phyloP scores from a whole-genome alignment of 2,888 invertebrate species.

The Hymenopus coronatus region DNA sequence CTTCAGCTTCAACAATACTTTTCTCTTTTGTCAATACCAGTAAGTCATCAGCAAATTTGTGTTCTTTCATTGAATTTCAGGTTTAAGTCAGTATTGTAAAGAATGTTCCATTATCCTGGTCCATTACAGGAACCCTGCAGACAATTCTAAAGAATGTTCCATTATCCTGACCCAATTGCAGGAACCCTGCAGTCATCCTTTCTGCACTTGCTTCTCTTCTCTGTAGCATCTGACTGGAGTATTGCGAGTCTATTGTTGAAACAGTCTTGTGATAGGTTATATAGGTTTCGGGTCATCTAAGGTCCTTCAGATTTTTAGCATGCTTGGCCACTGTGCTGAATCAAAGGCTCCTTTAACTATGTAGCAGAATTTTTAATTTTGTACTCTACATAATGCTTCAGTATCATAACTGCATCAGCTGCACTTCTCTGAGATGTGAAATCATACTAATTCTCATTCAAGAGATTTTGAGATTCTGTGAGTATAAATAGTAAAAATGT shows the following conservation, averaged over 20 bases:
- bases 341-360: neutral
- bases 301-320: neutral
- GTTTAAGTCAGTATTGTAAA: neutral
- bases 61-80: neutral
- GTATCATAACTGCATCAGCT: neutral
- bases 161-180: too few species aligned
- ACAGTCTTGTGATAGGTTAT: neutral
- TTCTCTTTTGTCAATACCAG: neutral
- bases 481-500: neutral
- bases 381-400: neutral
- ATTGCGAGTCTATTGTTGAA: neutral
- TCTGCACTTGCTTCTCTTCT: neutral
- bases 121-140: too few species aligned
- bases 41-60: neutral
- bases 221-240: neutral
- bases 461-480: neutral
- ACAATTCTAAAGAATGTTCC: too few species aligned
- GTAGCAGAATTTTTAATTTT: neutral
- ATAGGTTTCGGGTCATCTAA: neutral
- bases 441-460: neutral
- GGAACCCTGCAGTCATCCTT: neutral
- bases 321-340: neutral
- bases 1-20: neutral
- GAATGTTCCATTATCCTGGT: neutral
- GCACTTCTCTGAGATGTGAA: neutral